Base-by-base conservation (phyloP, 2,888 invertebrate species). In the Netelia melanura region DNA sequence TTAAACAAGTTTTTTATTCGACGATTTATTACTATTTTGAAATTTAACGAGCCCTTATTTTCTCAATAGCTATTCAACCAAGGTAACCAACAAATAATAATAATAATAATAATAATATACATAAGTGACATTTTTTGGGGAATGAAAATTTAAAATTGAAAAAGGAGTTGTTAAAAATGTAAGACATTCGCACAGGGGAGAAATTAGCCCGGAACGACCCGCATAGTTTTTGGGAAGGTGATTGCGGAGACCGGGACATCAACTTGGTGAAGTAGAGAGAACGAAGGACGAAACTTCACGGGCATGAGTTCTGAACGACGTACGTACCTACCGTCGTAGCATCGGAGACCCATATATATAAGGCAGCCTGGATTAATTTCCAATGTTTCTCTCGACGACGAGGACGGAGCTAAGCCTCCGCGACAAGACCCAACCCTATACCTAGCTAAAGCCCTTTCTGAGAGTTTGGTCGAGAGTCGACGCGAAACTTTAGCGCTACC, bases 351-450 rank as follows among this genome's bases (percentile, higher is more conserved):
- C 64, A 38, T n/a, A 30, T 43, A 8, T 30, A 43, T 30, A 61
- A 79, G 62, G 70, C 30, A 74, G 30, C 52, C 21, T 23, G 82
- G 81, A 85, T 85, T 86, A 86, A 86, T 86, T 86, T 86, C 65
- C 83, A 85, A 80, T 83, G 85, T 83, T 79, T 81, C 83, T 83
- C 54, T 21, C 77, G 71, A 71, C 65, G 58, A 75, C 43, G 76
- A 79, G 71, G 65, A 76, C 52, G 67, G 67, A 81, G 61, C 74
- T 75, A 75, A 75, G 76, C 75, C 56, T 23, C 21, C 64, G 76
- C 81, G 68, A 75, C 81, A 81, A 70, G 80, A 74, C 72, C 72
- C 58, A 74, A 72, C 65, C 38, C n/a, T 17, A 14, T 21, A 21
- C 48, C 30, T 54, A 44, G 44, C 44, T 17, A 64, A 70, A 70